Percentiles rank a stretch among this genome's conserved stretches.
Evolutionary conservation across 2,888 invertebrate genomes (phyloP).

Genomic region (Stomorhina lunata): DNA sequence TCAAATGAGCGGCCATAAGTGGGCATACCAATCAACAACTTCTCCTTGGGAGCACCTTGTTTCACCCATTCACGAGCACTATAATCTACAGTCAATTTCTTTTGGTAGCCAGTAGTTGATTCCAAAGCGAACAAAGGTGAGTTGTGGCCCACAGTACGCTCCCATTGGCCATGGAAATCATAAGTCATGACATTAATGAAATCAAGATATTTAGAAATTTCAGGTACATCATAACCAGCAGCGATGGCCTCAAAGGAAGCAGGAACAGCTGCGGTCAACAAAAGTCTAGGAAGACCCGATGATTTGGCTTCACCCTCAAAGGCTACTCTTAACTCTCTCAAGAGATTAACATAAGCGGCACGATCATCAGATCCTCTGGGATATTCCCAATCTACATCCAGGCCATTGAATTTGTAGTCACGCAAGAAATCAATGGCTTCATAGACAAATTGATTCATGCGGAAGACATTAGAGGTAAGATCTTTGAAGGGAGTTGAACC

Average conservation of each 20-base stretch:
- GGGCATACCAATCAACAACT: slow-evolving; percentile 96
- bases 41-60: slow-evolving; percentile 95
- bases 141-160: slow-evolving; percentile 95
- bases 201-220: slow-evolving; percentile 95
- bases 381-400: slow-evolving; percentile 97
- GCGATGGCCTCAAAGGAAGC: slow-evolving; percentile 96
- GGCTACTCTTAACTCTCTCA: slow-evolving; percentile 91
- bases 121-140: slow-evolving; percentile 93
- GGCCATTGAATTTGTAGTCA: slow-evolving; percentile 94
- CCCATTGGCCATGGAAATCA: slow-evolving; percentile 97
- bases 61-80: slow-evolving; percentile 96
- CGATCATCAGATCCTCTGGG: slow-evolving; percentile 94
- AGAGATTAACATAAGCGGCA: slow-evolving; percentile 89
- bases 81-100: slow-evolving; percentile 95
- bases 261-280: slow-evolving; percentile 94
- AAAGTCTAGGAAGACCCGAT: slow-evolving; percentile 88
- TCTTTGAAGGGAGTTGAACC: slow-evolving; percentile 97
- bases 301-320: slow-evolving; percentile 96
- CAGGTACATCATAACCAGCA: slow-evolving; percentile 95
- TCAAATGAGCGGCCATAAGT: slow-evolving; percentile 96
- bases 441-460: slow-evolving; percentile 97
- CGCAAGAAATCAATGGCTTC: slow-evolving; percentile 95
- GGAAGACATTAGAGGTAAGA: slow-evolving; percentile 92
- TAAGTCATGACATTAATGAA: slow-evolving; percentile 97
- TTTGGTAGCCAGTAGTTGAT: slow-evolving; percentile 93